A percentile compares a stretch with the other conserved stretches of the same genome.
Conservation (phyloP, 2,888 invertebrate species). For the Tanytarsus gracilentus region DNA sequence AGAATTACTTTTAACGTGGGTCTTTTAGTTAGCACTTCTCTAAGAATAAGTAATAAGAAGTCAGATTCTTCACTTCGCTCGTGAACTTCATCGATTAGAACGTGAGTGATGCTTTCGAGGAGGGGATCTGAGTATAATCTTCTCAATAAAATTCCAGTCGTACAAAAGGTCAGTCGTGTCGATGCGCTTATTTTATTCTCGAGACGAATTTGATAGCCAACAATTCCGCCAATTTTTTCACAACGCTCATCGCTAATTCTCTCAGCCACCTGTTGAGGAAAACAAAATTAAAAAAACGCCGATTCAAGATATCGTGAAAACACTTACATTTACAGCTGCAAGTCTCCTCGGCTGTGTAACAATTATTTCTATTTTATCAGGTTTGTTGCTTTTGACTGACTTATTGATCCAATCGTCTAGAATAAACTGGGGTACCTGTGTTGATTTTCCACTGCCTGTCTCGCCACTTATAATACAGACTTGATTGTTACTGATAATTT, state of each 20-base stretch:
- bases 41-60: conserved; percentile 73
- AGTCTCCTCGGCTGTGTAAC: conserved; percentile 89
- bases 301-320: no score
- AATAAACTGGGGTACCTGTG: conserved; percentile 90
- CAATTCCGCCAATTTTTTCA: conserved; percentile 50
- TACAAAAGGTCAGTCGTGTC: conserved; percentile 85
- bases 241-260: conserved; percentile 78
- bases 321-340: conserved; percentile 83
- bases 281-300: no score
- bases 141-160: conserved; percentile 81
- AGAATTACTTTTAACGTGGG: conserved; percentile 73
- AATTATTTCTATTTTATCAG: conserved; percentile 68
- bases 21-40: conserved; percentile 62
- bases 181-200: conserved; percentile 66
- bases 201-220: conserved; percentile 64
- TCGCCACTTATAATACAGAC: conserved; percentile 71
- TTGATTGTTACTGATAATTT: conserved; percentile 50
- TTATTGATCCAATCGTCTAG: conserved; percentile 71
- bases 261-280: conserved; percentile 84
- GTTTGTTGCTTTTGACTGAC: conserved; percentile 42
- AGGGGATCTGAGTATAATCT: conserved; percentile 71
- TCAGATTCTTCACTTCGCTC: conserved; percentile 87
- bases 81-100: conserved; percentile 87
- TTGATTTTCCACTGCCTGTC: conserved; percentile 77
- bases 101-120: conserved; percentile 68